Evolutionary conservation across 2,888 invertebrate species (phyloP).

Genomic region (Andrena fulva): DNA sequence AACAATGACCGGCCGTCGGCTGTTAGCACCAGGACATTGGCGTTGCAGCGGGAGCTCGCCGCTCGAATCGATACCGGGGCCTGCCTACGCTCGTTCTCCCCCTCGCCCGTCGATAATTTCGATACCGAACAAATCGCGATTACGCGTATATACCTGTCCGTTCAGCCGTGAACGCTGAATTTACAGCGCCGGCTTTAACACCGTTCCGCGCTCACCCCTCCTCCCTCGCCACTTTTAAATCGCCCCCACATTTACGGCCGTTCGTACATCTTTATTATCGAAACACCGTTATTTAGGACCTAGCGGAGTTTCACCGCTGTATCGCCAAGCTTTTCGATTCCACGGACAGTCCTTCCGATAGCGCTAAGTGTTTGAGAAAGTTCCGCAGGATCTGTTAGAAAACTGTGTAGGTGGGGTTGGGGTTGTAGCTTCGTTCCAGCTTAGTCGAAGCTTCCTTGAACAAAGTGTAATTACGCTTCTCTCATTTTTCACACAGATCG

Average conservation of each 20-base stretch:
- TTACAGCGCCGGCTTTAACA: slow-evolving; percentile 23
- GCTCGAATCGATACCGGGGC: slow-evolving; percentile 61
- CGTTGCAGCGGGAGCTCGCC: slow-evolving; percentile 50
- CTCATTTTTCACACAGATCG: too few species aligned
- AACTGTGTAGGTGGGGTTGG: not conserved
- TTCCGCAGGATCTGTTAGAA: not conserved
- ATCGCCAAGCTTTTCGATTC: not conserved
- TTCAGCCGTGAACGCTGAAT: slow-evolving; percentile 1
- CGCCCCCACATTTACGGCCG: slow-evolving; percentile 17
- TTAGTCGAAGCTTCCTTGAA: too few species aligned
- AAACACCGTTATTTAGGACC: not conserved
- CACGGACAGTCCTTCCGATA: not conserved
- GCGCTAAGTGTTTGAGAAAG: not conserved
- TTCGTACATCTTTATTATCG: slow-evolving; percentile 34
- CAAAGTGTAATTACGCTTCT: too few species aligned
- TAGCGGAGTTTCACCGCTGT: not conserved
- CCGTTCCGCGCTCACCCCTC: slow-evolving; percentile 1
- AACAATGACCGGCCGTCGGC: slow-evolving; percentile 75
- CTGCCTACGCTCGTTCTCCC: not conserved
- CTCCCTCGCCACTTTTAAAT: slow-evolving; percentile 17
- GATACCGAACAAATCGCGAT: slow-evolving; percentile 39
- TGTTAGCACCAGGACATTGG: slow-evolving; percentile 62
- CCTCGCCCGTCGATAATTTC: slow-evolving; percentile 41
- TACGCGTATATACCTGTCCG: slow-evolving; percentile 18
- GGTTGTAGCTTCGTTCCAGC: too few species aligned